phyloP scores from a whole-genome alignment of 2,113 vertebrate species.

The Ellobius talpinus region DNA sequence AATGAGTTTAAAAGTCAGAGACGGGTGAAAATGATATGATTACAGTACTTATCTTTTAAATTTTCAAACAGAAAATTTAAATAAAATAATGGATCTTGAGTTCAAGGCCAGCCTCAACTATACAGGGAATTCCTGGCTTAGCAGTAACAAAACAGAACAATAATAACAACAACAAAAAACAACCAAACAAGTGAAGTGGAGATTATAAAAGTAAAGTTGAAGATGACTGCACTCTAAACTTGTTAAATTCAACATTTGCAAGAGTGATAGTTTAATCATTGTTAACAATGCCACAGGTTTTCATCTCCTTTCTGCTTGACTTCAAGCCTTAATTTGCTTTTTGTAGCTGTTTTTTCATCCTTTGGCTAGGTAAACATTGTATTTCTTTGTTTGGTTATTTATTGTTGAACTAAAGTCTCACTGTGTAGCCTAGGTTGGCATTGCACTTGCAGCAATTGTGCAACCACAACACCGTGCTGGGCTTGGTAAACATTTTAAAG shows the following conservation, averaged over 20 bases:
- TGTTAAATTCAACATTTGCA: neutral
- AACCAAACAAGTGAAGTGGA: neutral
- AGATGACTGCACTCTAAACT: neutral
- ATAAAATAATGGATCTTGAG: neutral
- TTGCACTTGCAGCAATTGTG: neutral
- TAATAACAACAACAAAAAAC: no score
- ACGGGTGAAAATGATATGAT: neutral
- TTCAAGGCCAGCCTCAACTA: neutral
- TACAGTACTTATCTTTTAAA: neutral
- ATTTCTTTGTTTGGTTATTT: neutral
- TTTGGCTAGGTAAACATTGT: neutral
- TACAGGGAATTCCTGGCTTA: neutral
- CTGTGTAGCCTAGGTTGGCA: neutral
- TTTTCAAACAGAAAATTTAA: neutral
- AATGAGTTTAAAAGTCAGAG: neutral
- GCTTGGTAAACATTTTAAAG: conserved; percentile 22
- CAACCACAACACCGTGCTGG: no score
- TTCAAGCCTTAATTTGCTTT: conserved; percentile 46
- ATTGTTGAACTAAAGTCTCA: neutral
- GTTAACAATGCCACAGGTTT: neutral
- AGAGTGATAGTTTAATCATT: neutral
- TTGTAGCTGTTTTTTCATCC: conserved; percentile 22
- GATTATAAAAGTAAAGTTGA: neutral
- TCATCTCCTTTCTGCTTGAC: neutral
- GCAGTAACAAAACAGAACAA: no score